Evolutionary conservation across 2,113 vertebrate species (phyloP), one percentile per base, ranked within the genome.

Genomic region (Prolemur simus): DNA sequence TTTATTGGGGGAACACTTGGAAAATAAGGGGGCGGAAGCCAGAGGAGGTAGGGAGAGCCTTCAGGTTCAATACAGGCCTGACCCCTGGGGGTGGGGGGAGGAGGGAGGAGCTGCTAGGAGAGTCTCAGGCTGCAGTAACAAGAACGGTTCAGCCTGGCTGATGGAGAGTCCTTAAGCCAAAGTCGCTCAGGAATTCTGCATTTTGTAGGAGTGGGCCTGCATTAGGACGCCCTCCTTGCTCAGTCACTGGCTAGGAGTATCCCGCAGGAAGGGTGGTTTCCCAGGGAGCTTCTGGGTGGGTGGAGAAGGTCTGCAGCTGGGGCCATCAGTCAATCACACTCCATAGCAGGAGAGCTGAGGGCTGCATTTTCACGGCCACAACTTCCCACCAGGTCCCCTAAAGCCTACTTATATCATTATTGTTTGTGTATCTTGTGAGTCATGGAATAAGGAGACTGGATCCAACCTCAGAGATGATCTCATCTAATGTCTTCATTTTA

Each of bases 361-460:
- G 14, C 74, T 1, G 39, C 23, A 6, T 63, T 20, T 60, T n/a
- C 29, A 1, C 21, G 68, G 42, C 71, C 15, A 6, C 45, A 20
- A 8, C 64, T 49, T 39, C 71, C 56, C 7, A 29, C 47, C 23
- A 20, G 25, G 47, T 25, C 37, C 56, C 45, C 17, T 10, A 32
- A 39, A 92, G 32, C 32, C 64, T 66, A 2, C 42, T 87, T 60
- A 25, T 20, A 15, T 83, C 63, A 21, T 54, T 73, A 1, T 9
- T 69, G 42, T 71, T 52, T 86, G 47, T 92, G 1, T 73, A 7
- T 60, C 77, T 89, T 69, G 56, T 93, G 97, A 96, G 92, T 89
- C 71, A 91, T 7, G 56, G 56, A 78, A 4, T 60, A 73, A 84
- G 18, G 64, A 93, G 47, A 27, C 74, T 54, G 23, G 27, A 83